phyloP scores from a whole-genome alignment of 1,140 invertebrate species.

The Coenobita brevimanus region DNA sequence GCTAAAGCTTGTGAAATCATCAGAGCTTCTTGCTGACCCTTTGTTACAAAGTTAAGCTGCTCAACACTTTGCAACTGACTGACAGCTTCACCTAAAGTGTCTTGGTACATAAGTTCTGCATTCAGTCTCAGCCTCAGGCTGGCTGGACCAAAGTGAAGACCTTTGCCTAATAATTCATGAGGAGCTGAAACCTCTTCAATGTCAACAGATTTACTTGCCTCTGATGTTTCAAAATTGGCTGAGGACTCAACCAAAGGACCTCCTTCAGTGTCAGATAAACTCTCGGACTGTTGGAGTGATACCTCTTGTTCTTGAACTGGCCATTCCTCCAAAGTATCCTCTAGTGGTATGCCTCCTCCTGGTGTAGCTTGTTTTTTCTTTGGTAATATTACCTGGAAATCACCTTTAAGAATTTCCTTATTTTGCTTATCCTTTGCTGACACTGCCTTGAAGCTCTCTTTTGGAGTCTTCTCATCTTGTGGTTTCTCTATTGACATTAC shows the following conservation, averaged over 20 bases:
- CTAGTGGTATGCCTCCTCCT: neutral
- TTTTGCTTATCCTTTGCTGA: too few relatives aligned
- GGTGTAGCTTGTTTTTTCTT: neutral
- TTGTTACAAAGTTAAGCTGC: slow-evolving; percentile 19
- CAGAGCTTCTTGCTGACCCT: slow-evolving; percentile 32
- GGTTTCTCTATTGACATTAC: too few relatives aligned
- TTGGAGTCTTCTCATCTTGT: too few relatives aligned
- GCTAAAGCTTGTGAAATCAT: slow-evolving; percentile 38
- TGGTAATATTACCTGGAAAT: neutral
- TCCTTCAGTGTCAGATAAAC: slow-evolving; percentile 14
- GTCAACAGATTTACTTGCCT: neutral
- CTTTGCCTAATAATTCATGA: slow-evolving; percentile 38
- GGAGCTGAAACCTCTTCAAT: slow-evolving; percentile 31
- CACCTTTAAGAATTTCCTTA: too few relatives aligned
- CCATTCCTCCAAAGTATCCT: slow-evolving; percentile 33
- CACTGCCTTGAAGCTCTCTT: too few relatives aligned
- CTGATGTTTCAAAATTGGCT: neutral
- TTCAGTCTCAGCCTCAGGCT: slow-evolving; percentile 52
- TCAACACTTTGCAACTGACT: slow-evolving; percentile 40
- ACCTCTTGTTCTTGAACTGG: slow-evolving; percentile 15
- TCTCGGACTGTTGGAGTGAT: neutral
- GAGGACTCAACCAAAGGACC: slow-evolving; percentile 1
- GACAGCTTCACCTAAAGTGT: slow-evolving; percentile 46
- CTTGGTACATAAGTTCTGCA: slow-evolving; percentile 60
- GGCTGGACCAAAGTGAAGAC: slow-evolving; percentile 43